Percentiles rank a stretch among this genome's conserved stretches.
Conservation (phyloP, 2,888 invertebrate genomes). For the Melanotus villosus region DNA sequence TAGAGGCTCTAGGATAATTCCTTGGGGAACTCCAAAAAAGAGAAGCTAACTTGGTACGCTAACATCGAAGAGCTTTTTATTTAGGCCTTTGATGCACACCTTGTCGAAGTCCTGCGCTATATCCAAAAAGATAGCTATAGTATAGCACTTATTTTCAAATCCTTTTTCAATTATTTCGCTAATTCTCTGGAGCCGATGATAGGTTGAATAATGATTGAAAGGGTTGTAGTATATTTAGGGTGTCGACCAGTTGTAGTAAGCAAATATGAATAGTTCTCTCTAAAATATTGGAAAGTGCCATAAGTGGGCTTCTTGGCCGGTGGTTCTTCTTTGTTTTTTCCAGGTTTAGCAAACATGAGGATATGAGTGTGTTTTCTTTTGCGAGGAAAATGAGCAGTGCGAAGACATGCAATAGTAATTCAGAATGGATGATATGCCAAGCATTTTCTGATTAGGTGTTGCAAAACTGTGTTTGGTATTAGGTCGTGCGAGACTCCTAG, state of each 20-base stretch:
- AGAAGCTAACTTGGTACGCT: constrained; percentile 47
- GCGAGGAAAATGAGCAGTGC: background rate
- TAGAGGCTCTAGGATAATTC: too few species aligned
- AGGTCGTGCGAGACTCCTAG: too few species aligned
- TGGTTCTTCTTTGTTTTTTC: constrained; percentile 8
- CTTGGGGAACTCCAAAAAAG: too few species aligned
- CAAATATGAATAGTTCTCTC: background rate
- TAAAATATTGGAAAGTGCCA: background rate
- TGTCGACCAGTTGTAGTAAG: background rate
- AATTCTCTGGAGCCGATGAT: constrained; percentile 4
- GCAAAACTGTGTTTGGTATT: background rate
- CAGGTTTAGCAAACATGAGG: constrained; percentile 5
- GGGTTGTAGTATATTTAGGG: background rate
- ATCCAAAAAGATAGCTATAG: background rate
- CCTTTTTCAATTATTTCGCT: constrained; percentile 1
- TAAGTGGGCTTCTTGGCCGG: background rate
- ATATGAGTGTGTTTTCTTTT: constrained; percentile 7
- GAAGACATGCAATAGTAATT: constrained; percentile 8
- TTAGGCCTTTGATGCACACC: constrained; percentile 5
- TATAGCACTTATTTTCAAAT: constrained; percentile 5
- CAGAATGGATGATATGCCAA: constrained; percentile 5
- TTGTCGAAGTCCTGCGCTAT: constrained; percentile 3
- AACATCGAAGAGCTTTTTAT: background rate
- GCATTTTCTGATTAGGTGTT: background rate
- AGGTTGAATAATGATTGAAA: constrained; percentile 13